Conservation (phyloP, 2,888 invertebrate species). For the Eugnorisma glareosa region DNA sequence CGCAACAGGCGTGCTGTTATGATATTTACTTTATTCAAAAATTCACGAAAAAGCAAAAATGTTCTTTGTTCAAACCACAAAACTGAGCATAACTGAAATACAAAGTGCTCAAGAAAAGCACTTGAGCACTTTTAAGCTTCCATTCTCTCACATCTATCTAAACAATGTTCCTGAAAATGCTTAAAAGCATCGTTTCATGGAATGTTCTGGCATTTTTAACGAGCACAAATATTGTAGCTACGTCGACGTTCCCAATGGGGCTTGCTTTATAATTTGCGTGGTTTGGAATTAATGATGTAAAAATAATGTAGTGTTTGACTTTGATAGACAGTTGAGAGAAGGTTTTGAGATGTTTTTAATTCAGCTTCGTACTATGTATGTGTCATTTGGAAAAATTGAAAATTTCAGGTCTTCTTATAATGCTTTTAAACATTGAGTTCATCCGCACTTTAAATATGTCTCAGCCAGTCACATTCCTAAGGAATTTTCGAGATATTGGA, state of each 20-base stretch:
- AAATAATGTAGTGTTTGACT: conserved; percentile 27
- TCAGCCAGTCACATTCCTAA: not conserved
- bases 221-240: conserved; percentile 71
- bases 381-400: no score
- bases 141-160: conserved; percentile 52
- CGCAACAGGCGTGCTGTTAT: not conserved
- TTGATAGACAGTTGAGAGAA: not conserved
- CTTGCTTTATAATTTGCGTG: conserved; percentile 69
- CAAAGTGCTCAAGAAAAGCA: conserved; percentile 17
- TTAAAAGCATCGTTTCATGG: conserved; percentile 53
- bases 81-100: conserved; percentile 31
- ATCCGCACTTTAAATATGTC: not conserved
- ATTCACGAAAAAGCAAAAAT: not conserved
- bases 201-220: conserved; percentile 68
- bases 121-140: conserved; percentile 61
- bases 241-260: conserved; percentile 60
- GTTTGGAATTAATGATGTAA: conserved; percentile 47
- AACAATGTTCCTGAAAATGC: conserved; percentile 60
- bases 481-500: not conserved
- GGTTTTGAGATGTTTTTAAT: not conserved
- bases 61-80: not conserved
- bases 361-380: no score
- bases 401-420: no score
- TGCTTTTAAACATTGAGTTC: no score
- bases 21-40: not conserved